Conservation (phyloP, 1,140 invertebrate genomes). For the Aphelinus atriplicis region DNA sequence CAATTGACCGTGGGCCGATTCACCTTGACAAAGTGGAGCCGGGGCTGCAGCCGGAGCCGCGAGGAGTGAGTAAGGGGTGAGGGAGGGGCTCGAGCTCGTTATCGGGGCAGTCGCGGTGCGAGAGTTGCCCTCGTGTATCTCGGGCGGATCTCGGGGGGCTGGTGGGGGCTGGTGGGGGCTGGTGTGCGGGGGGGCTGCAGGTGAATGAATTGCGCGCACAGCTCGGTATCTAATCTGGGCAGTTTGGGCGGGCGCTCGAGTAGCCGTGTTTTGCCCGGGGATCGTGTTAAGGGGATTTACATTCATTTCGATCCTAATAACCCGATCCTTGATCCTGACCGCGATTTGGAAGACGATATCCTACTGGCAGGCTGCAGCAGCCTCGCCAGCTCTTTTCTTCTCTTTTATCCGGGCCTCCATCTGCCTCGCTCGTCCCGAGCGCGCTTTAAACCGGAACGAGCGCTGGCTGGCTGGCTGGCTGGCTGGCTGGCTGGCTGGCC, state of each 20-base stretch:
- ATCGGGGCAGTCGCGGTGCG: no score
- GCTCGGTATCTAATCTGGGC: conserved; percentile 62
- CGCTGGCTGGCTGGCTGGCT: no score
- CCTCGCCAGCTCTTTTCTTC: background rate
- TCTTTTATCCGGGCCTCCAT: background rate
- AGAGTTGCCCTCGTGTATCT: no score
- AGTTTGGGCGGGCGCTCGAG: conserved; percentile 56
- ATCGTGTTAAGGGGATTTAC: conserved; percentile 69
- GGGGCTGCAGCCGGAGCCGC: no score
- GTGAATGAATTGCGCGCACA: no score
- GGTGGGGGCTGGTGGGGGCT: no score
- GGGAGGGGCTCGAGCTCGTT: background rate
- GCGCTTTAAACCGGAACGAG: no score
- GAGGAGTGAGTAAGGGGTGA: conserved; percentile 22
- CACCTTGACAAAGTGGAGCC: no score
- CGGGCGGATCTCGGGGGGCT: no score
- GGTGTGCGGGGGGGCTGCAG: no score
- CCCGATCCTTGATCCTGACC: conserved; percentile 62
- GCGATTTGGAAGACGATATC: conserved; percentile 66
- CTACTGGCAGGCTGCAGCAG: conserved; percentile 5
- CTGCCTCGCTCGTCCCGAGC: background rate
- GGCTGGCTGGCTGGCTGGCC: no score
- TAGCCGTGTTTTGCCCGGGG: conserved; percentile 66
- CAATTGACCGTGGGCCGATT: no score
- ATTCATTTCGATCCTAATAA: conserved; percentile 68